Base-by-base conservation (phyloP, 2,888 invertebrate species). In the Listrodromus nycthemerus region DNA sequence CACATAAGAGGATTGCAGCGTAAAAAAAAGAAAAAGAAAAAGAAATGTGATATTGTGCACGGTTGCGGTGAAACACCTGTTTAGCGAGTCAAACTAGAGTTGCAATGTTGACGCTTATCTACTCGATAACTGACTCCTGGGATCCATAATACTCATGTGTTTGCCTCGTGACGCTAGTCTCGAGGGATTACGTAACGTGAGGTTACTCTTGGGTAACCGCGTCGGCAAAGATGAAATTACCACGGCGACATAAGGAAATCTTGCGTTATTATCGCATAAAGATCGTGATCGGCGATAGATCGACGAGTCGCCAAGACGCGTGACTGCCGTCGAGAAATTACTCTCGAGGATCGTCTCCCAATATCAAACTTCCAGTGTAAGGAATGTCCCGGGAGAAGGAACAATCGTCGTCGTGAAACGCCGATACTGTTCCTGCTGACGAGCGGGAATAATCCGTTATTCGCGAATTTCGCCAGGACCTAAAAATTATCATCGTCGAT, bases 171-270 rank as follows among this genome's bases (percentile, higher is more conserved):
- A 61, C 76, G 41, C 52, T 6, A 4, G 30, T 65, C 65, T 50
- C 33, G 52, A 30, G 21, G 73, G 66, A 84, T 84, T 84, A 77
- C 81, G 84, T 69, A 84, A 84, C 65, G 55, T 48, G 27, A 69
- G 30, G 69, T 52, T 55, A 13, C 55, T 65, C 69, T 84, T 84
- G 84, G 73, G 63, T 83, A 83, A 81, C 77, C 81, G 65, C 77
- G 77, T 77, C 55, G 76, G 33, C 41, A 83, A 83, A 73, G 77
- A 81, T 81, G 81, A 74, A 77, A 84, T 84, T 84, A 84, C 77
- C 55, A 55, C 71, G 69, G 24, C 75, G 33, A 50, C 45, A 19
- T 30, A 30, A 21, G 16, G 7, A 69, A 74, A 19, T 33, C 30
- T 50, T 33, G 74, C 48, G 37, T 21, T 63, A 52, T 69, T 69